Evolutionary conservation across 2,113 vertebrate species (phyloP).

Genomic region (Cromileptes altivelis): DNA sequence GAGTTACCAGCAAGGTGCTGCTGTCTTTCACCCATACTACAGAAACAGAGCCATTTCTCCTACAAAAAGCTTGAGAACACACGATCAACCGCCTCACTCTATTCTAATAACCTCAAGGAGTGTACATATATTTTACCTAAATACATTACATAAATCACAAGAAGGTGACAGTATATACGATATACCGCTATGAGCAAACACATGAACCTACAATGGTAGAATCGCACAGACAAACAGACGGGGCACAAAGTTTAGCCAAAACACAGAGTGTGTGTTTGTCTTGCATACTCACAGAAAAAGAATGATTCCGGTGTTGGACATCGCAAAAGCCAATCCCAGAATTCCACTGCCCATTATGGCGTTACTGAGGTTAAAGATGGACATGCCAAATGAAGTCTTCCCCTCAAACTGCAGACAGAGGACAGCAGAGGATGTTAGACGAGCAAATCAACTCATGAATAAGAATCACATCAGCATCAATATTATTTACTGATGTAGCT

Average conservation of each 20-base stretch:
- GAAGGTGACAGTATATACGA: neutral
- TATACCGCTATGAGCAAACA: constrained; percentile 6
- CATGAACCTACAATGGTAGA: neutral
- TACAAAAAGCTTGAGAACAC: no score
- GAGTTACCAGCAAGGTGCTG: no score
- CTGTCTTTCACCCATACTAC: no score
- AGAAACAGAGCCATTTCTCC: no score
- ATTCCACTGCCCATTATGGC: constrained; percentile 92
- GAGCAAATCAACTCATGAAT: neutral
- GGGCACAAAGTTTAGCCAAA: neutral
- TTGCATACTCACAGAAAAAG: constrained; percentile 88
- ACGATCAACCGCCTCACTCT: neutral
- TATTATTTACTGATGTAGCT: neutral
- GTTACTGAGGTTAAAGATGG: constrained; percentile 91
- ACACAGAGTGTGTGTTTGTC: constrained; percentile 5
- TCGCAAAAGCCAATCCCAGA: constrained; percentile 89
- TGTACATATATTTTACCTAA: neutral
- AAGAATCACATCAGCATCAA: neutral
- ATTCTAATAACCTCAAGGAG: constrained; percentile 16
- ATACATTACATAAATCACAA: constrained; percentile 27
- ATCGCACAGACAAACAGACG: neutral
- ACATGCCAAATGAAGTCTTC: constrained; percentile 91
- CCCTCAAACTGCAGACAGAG: constrained; percentile 85
- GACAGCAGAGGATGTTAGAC: neutral
- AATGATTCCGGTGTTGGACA: constrained; percentile 89